phyloP scores from a whole-genome alignment of 2,113 vertebrate species.

The Poeciliopsis prolifica region DNA sequence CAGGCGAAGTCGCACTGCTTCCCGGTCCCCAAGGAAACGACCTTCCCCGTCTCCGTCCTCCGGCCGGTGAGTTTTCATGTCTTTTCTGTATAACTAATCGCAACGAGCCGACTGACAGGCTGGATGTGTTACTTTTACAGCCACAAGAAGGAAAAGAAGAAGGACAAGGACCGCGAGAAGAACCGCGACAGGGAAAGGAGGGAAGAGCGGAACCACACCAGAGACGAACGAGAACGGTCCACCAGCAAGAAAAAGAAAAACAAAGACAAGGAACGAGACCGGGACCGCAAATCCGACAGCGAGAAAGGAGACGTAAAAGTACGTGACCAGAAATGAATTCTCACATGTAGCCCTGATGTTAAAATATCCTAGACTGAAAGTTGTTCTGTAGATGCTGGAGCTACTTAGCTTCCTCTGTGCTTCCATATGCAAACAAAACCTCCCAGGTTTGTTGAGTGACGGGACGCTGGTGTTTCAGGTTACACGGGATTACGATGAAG shows the following conservation, averaged over 20 bases:
- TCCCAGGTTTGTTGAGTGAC: too few relatives aligned
- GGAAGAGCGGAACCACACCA: slow-evolving; percentile 82
- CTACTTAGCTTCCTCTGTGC: too few relatives aligned
- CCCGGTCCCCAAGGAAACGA: slow-evolving; percentile 90
- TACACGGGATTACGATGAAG: slow-evolving; percentile 97
- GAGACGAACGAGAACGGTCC: slow-evolving; percentile 90
- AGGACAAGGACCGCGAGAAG: slow-evolving; percentile 94
- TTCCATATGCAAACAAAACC: too few relatives aligned
- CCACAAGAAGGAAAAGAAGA: slow-evolving; percentile 99
- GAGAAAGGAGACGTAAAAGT: slow-evolving; percentile 97
- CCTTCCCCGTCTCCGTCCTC: slow-evolving; percentile 89
- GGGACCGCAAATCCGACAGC: slow-evolving; percentile 90
- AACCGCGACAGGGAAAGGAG: slow-evolving; percentile 86
- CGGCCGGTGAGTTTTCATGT: slow-evolving; percentile 81
- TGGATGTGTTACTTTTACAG: slow-evolving; percentile 62
- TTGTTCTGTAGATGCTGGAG: too few relatives aligned
- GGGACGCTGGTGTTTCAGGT: slow-evolving; percentile 83
- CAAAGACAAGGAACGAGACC: slow-evolving; percentile 95
- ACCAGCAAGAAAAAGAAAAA: slow-evolving; percentile 93
- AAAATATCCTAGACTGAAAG: neutral
- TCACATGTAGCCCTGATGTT: too few relatives aligned
- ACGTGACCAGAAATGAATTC: neutral
- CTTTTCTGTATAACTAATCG: too few relatives aligned
- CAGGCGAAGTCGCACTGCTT: slow-evolving; percentile 86
- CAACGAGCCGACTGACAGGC: neutral